These are phyloP conservation scores for Hesperophylax magnus DNA, from an alignment of 1,140 invertebrate genomes.

Conservation along the genomic window DNA sequence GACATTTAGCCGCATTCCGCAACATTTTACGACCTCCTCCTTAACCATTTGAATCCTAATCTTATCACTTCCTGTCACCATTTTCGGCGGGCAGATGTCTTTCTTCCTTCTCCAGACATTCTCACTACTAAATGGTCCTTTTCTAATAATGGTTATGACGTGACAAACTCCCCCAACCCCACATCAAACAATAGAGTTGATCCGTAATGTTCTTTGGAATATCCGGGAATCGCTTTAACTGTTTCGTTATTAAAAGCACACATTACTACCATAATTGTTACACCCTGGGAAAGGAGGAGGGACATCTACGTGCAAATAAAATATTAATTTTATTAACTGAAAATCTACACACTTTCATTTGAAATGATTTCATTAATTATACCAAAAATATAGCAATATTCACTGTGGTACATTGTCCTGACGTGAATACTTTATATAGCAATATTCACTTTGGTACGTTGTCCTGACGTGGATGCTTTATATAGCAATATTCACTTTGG, in stretches of 20 bases:
- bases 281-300: no score
- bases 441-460: no score
- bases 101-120: background rate
- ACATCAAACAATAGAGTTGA: background rate
- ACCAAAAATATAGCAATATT: no score
- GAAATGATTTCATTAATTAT: no score
- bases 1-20: background rate
- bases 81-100: background rate
- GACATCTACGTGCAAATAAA: no score
- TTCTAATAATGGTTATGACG: background rate
- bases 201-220: background rate
- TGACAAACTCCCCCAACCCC: background rate
- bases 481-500: no score
- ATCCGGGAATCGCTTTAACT: background rate
- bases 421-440: no score
- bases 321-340: no score
- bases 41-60: slow-evolving; percentile 12
- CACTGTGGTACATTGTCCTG: no score
- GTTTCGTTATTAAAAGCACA: background rate
- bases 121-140: background rate
- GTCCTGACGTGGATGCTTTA: no score
- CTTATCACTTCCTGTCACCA: background rate
- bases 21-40: background rate
- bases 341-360: no score
- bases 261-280: no score